Evolutionary conservation across 2,797 vertebrate species (phyloP), one percentile per base, ranked within the genome.

Genomic region (Pyrocephalus nanus): DNA sequence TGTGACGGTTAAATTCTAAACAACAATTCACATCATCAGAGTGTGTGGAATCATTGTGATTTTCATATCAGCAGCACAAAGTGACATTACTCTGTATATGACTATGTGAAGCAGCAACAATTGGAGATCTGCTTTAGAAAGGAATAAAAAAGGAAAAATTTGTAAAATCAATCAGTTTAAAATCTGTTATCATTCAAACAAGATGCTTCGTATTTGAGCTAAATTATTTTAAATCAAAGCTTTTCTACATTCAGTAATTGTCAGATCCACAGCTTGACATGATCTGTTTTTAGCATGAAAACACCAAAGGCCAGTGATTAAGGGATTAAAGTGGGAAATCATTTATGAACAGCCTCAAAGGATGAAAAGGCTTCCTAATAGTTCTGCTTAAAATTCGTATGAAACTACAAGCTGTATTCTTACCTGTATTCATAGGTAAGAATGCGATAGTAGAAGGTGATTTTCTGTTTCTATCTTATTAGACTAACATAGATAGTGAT

Each of bases 191-290:
- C 16, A 51, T 75, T 71, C 65, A 90, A 66, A 70, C n/a, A 64
- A 72, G 45, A 54, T 81, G 64, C 8, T 27, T 81, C 25, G 7
- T 65, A 84, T 86, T 92, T 94, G 75, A 89, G 86, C 23, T 72
- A 88, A 92, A 90, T 92, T 87, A 77, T 86, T 95, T 90, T 83
- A 79, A 83, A 86, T 93, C 25, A 91, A 95, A 93, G n/a, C 32
- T 51, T 36, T 93, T 73, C 36, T 20, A 54, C 38, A 81, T 32
- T 65, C 32, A 82, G 32, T 76, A 90, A 62, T 34, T 79, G 11
- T 71, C 40, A 81, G 43, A 77, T 57, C 58, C 66, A 87, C 61
- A 57, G 25, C 54, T 91, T 92, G 88, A 80, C 13, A 10, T 82
- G 51, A 70, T 61, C 51, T 71, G 62, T 40, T 94, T 93, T 60